Conservation (phyloP, 2,113 vertebrate species). For the Macquaria ambigua region DNA sequence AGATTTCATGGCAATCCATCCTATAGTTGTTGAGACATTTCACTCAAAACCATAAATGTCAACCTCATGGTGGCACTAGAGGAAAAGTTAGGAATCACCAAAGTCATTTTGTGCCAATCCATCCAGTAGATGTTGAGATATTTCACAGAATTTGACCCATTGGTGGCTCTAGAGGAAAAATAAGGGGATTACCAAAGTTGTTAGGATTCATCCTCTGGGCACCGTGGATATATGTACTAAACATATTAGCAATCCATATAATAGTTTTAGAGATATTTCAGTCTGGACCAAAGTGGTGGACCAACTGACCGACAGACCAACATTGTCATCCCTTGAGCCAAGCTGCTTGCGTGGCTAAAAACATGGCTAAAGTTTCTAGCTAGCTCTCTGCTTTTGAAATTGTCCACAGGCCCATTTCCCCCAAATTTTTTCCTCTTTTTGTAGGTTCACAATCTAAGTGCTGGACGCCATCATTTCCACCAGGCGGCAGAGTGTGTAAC, state of each 20-base stretch:
- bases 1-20: neutral
- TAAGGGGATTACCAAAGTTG: neutral
- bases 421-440: too few relatives aligned
- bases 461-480: neutral
- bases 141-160: neutral
- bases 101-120: neutral
- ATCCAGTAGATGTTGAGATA: neutral
- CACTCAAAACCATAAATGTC: too few relatives aligned
- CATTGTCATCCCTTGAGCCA: too few relatives aligned
- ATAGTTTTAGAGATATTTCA: neutral
- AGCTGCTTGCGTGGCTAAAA: too few relatives aligned
- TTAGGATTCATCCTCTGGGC: neutral
- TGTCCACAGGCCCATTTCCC: too few relatives aligned
- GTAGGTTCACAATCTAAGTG: neutral
- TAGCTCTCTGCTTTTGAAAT: too few relatives aligned
- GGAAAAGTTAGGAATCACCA: neutral
- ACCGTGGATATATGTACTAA: neutral
- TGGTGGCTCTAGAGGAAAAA: neutral
- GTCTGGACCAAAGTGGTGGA: neutral
- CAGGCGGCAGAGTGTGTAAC: neutral
- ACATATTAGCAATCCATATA: neutral
- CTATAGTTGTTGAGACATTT: neutral
- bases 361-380: too few relatives aligned
- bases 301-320: too few relatives aligned
- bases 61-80: conserved; percentile 13